Conservation (phyloP, 2,113 vertebrate species). For the Silurus glanis region DNA sequence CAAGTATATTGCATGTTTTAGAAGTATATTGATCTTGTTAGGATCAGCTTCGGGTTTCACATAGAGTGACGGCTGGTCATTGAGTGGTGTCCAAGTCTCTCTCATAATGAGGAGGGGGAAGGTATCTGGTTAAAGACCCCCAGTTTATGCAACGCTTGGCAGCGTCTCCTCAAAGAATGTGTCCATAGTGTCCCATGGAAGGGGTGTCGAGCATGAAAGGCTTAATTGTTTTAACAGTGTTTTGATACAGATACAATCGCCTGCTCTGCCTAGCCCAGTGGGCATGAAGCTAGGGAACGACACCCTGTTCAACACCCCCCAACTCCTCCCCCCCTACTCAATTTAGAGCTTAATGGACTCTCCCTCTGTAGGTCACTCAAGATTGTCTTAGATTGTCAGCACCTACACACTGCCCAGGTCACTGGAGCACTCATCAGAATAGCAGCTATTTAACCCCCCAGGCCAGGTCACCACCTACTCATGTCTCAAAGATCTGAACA, state of each 20-base stretch:
- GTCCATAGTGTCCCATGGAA: conserved; percentile 60
- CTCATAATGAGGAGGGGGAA: background rate
- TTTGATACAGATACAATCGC: conserved; percentile 80
- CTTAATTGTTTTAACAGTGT: conserved; percentile 79
- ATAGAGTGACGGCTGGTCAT: background rate
- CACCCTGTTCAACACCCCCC: conserved; percentile 17
- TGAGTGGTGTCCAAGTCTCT: conserved; percentile 30
- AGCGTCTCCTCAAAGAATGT: conserved; percentile 64
- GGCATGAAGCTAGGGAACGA: conserved; percentile 66
- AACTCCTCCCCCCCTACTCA: conserved; percentile 41
- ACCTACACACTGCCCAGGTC: conserved; percentile 55
- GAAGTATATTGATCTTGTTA: background rate
- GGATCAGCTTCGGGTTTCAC: background rate
- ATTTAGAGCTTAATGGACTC: conserved; percentile 63
- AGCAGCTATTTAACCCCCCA: conserved; percentile 61
- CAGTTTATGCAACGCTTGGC: conserved; percentile 63
- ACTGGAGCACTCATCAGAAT: conserved; percentile 60
- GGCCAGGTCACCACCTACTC: conserved; percentile 62
- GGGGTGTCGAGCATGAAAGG: conserved; percentile 59
- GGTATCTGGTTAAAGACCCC: conserved; percentile 41
- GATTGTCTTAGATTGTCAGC: conserved; percentile 55
- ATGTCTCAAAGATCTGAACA: conserved; percentile 22
- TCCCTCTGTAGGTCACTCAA: conserved; percentile 68
- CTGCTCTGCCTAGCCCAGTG: conserved; percentile 73
- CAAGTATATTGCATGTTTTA: background rate